Conservation (phyloP, 1,140 invertebrate genomes). For the Rhagoletis zephyria region DNA sequence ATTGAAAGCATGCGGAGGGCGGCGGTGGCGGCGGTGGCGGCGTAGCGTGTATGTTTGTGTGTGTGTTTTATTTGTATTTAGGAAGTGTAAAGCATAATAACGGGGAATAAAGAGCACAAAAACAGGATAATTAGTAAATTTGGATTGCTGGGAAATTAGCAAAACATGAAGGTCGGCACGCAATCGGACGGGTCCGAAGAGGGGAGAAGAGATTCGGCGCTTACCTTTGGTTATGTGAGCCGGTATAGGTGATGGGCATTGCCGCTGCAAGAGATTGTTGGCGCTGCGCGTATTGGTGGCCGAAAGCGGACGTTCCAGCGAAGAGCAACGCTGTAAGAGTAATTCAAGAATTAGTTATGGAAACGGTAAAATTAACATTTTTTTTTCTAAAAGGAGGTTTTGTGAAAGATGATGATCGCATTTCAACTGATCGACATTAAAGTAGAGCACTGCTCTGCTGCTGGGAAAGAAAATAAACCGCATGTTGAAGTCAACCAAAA, state of each 20-base stretch:
- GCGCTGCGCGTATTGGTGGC: constrained; percentile 77
- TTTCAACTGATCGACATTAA: constrained; percentile 8
- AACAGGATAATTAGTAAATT: constrained; percentile 36
- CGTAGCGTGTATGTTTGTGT: constrained; percentile 45
- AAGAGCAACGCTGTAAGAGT: constrained; percentile 83
- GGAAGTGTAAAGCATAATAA: constrained; percentile 29
- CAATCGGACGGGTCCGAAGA: background rate
- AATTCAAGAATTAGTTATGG: background rate
- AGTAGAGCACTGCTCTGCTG: background rate
- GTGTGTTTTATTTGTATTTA: background rate
- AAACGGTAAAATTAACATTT: background rate
- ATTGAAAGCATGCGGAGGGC: constrained; percentile 54
- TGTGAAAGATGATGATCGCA: background rate
- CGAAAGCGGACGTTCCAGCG: constrained; percentile 81
- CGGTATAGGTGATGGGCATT: constrained; percentile 80
- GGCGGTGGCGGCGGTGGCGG: background rate
- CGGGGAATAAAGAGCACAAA: constrained; percentile 44
- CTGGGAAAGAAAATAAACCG: too few relatives aligned
- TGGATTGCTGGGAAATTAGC: constrained; percentile 29
- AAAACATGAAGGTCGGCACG: constrained; percentile 1
- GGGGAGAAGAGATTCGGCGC: background rate
- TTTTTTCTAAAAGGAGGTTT: background rate
- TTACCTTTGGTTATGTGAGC: constrained; percentile 83
- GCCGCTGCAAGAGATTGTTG: constrained; percentile 75
- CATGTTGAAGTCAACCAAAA: too few relatives aligned